Percentiles rank a stretch among this genome's conserved stretches.
Evolutionary conservation across 2,797 vertebrate genomes (phyloP).

Genomic region (Arnoldichthys spilopterus): DNA sequence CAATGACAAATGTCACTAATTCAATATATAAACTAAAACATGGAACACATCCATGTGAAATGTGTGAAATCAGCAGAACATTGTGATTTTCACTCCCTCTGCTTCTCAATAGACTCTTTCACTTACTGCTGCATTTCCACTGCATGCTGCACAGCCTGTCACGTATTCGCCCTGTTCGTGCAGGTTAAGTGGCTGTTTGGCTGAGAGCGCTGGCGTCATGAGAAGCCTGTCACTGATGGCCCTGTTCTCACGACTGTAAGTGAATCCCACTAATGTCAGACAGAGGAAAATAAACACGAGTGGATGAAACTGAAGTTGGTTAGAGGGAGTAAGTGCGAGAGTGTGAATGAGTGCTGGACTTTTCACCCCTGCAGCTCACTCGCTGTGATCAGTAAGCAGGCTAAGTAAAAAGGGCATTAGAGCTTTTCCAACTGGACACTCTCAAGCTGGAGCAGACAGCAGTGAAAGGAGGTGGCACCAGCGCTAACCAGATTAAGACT

Average conservation of each 20-base stretch:
- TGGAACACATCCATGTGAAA: background rate
- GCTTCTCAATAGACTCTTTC: background rate
- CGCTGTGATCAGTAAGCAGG: conserved; percentile 34
- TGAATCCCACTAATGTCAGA: conserved; percentile 7
- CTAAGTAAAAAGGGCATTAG: conserved; percentile 42
- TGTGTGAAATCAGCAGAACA: background rate
- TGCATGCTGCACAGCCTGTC: background rate
- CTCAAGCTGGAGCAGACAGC: conserved; percentile 37
- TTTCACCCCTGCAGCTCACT: conserved; percentile 29
- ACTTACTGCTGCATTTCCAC: background rate
- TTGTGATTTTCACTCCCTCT: background rate
- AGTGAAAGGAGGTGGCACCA: conserved; percentile 38
- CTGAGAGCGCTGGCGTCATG: background rate
- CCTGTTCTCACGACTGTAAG: background rate
- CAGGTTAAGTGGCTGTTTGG: background rate
- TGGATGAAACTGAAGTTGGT: conserved; percentile 21
- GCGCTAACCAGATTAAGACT: conserved; percentile 44
- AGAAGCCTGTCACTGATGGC: background rate
- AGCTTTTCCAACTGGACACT: conserved; percentile 13
- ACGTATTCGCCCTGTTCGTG: background rate
- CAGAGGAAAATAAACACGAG: conserved; percentile 4
- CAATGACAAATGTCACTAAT: no score
- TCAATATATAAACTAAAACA: no score
- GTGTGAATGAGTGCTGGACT: conserved; percentile 23
- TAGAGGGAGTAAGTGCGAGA: conserved; percentile 18